phyloP scores from a whole-genome alignment of 2,888 invertebrate genomes.

The Tachina grossa region DNA sequence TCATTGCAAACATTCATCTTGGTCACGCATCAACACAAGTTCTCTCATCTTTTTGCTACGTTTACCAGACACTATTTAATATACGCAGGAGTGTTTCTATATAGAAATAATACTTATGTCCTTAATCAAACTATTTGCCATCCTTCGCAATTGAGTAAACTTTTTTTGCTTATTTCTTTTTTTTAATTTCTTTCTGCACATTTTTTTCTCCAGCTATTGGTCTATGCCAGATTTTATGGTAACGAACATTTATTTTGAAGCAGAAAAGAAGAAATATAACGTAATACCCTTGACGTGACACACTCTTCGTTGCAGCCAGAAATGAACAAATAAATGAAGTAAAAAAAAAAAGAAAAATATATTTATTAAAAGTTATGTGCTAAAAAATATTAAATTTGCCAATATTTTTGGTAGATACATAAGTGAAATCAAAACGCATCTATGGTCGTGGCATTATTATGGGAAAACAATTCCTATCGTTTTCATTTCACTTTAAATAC shows the following conservation, averaged over 20 bases:
- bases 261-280: constrained; percentile 65
- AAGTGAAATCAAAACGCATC: neutral
- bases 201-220: constrained; percentile 31
- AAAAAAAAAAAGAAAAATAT: constrained; percentile 27
- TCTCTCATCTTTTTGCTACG: constrained; percentile 8
- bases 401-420: too few species aligned
- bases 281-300: constrained; percentile 72
- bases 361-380: constrained; percentile 44
- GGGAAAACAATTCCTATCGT: neutral
- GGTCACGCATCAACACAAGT: constrained; percentile 64
- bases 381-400: too few species aligned
- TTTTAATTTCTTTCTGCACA: neutral
- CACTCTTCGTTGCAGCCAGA: constrained; percentile 39
- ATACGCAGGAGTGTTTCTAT: constrained; percentile 1
- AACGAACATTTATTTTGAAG: constrained; percentile 72
- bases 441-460: too few species aligned
- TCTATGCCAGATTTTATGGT: constrained; percentile 70
- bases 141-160: neutral
- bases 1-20: constrained; percentile 74
- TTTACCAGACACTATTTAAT: neutral
- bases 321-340: constrained; percentile 31
- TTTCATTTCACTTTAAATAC: neutral
- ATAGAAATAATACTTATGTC: constrained; percentile 26
- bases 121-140: constrained; percentile 40
- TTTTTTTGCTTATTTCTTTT: constrained; percentile 29